These are phyloP conservation scores for Orthochromis indermauri DNA, from an alignment of 2,113 vertebrate species.

Conservation along the genomic window DNA sequence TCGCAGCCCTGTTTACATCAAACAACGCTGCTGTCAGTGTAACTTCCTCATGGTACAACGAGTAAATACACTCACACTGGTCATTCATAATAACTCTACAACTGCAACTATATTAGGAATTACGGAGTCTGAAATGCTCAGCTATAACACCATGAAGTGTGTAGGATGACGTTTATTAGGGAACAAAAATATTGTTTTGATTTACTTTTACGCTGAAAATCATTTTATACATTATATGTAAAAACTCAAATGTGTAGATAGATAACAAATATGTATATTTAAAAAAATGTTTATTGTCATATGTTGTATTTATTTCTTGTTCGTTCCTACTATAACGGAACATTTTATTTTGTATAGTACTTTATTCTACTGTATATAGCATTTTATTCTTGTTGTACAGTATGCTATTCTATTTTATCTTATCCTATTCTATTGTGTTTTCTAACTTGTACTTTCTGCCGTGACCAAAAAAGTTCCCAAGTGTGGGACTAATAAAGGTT, in stretches of 20 bases:
- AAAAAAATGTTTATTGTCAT: not conserved
- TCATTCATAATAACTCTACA: not conserved
- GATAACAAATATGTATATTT: not conserved
- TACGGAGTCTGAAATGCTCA: not conserved
- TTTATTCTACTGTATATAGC: not conserved
- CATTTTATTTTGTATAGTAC: not conserved
- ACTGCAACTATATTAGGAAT: not conserved
- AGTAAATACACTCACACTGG: not conserved
- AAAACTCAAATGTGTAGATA: fast-evolving
- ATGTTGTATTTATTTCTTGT: not conserved
- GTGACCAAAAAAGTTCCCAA: fast-evolving
- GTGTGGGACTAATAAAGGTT: not conserved
- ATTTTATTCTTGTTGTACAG: fast-evolving
- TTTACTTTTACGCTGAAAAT: not conserved
- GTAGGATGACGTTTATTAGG: not conserved
- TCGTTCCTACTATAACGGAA: fast-evolving
- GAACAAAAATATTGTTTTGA: not conserved
- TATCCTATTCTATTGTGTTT: not conserved
- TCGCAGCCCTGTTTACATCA: not conserved
- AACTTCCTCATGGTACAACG: not conserved
- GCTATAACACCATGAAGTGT: not conserved
- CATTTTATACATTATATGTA: not conserved
- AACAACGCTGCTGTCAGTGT: not conserved
- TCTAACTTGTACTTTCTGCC: not conserved
- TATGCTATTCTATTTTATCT: not conserved